phyloP scores from a whole-genome alignment of 2,888 invertebrate genomes.

The Trimorus sp. region DNA sequence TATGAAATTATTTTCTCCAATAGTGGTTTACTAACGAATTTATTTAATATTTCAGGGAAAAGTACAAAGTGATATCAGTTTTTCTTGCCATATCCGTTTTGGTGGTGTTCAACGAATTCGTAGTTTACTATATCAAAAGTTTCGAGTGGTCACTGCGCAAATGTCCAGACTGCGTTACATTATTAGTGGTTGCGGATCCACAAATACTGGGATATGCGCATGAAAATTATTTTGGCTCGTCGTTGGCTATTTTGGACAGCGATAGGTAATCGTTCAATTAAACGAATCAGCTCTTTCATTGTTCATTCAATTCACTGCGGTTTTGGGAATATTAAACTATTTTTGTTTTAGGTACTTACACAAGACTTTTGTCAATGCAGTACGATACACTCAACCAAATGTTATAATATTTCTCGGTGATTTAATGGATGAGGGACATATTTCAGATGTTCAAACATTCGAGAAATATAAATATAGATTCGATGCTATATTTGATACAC shows the following conservation, averaged over 20 bases:
- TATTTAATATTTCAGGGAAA: too few relatives aligned
- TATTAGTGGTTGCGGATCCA: slow-evolving; percentile 93
- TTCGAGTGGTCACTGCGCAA: slow-evolving; percentile 80
- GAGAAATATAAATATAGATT: slow-evolving; percentile 89
- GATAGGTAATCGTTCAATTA: too few relatives aligned
- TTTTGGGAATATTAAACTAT: too few relatives aligned
- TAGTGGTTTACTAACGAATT: too few relatives aligned
- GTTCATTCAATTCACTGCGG: too few relatives aligned
- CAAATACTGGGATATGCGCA: slow-evolving; percentile 93
- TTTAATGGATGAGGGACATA: slow-evolving; percentile 96
- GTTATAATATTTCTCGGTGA: slow-evolving; percentile 96
- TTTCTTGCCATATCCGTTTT: too few relatives aligned
- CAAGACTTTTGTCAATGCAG: slow-evolving; percentile 89
- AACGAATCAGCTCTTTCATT: too few relatives aligned
- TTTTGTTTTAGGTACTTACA: slow-evolving; percentile 86
- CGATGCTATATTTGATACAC: slow-evolving; percentile 84
- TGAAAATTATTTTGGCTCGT: slow-evolving; percentile 86
- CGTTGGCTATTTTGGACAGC: slow-evolving; percentile 91
- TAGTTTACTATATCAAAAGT: too few relatives aligned
- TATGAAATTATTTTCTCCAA: too few relatives aligned
- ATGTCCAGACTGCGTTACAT: slow-evolving; percentile 84
- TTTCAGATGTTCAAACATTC: slow-evolving; percentile 88
- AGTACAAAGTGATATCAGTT: too few relatives aligned
- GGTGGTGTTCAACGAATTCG: too few relatives aligned
- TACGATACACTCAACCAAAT: slow-evolving; percentile 89